Conservation (phyloP, 2,888 invertebrate genomes). For the Protonemura montana region DNA sequence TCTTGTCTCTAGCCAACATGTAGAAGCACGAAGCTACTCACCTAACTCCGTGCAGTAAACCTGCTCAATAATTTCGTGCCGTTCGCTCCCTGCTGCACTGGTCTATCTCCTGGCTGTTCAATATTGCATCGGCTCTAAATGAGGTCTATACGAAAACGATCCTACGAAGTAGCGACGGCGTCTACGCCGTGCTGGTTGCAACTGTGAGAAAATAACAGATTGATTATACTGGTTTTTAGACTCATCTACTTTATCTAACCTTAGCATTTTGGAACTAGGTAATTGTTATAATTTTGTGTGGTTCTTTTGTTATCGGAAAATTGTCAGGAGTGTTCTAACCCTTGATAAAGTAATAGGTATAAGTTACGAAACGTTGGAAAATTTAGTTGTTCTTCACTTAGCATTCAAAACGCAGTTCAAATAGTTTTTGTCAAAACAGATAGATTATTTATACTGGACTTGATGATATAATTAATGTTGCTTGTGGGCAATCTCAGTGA, state of each 20-base stretch:
- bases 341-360: too few relatives aligned
- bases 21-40: background rate
- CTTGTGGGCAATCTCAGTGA: too few relatives aligned
- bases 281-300: too few relatives aligned
- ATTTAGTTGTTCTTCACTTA: too few relatives aligned
- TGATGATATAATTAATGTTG: conserved; percentile 14
- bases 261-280: too few relatives aligned
- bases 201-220: conserved; percentile 24
- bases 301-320: too few relatives aligned
- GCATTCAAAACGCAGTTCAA: too few relatives aligned
- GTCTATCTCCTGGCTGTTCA: conserved; percentile 35
- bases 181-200: background rate
- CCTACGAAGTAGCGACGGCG: background rate
- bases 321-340: too few relatives aligned
- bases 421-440: too few relatives aligned
- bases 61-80: conserved; percentile 37
- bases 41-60: background rate
- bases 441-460: background rate
- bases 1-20: background rate
- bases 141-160: conserved; percentile 32
- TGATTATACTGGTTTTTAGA: too few relatives aligned
- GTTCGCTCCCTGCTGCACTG: background rate
- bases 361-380: too few relatives aligned
- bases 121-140: conserved; percentile 43
- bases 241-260: too few relatives aligned